A percentile compares a stretch with the other conserved stretches of the same genome.
Conservation (phyloP, 37 sponge, comb jelly and placozoan genomes). For the Beroe forskalii region DNA sequence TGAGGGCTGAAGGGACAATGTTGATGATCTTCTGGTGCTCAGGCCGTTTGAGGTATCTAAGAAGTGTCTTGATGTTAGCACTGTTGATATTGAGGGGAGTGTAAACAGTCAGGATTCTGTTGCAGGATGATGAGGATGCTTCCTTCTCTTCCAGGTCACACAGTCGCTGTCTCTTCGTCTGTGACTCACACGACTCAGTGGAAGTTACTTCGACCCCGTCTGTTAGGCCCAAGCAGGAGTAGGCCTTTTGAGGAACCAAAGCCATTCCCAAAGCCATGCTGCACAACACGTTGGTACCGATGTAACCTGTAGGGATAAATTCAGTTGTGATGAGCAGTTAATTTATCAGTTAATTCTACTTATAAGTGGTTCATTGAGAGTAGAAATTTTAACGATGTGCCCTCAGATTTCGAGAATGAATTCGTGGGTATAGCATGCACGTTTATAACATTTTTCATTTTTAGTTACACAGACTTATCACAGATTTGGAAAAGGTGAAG, state of each 20-base stretch:
- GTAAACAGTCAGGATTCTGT: neutral
- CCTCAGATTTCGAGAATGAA: too few species aligned
- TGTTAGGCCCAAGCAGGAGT: neutral
- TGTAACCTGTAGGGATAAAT: conserved; percentile 44
- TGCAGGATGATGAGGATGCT: neutral
- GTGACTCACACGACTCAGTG: neutral
- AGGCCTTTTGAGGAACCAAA: neutral
- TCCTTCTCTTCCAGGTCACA: neutral
- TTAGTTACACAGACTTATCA: too few species aligned
- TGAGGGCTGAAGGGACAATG: conserved; percentile 37
- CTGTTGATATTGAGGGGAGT: conserved; percentile 44
- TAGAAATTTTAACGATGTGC: too few species aligned
- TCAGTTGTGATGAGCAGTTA: neutral
- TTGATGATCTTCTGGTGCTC: neutral
- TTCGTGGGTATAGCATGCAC: too few species aligned
- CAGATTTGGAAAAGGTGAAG: too few species aligned
- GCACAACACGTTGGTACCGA: conserved; percentile 40
- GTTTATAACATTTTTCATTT: too few species aligned
- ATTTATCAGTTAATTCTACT: neutral
- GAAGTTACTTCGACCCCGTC: neutral
- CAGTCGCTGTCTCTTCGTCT: conserved; percentile 1
- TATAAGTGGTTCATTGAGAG: too few species aligned
- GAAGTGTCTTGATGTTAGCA: conserved; percentile 17
- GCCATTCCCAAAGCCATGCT: conserved; percentile 13
- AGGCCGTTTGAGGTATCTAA: neutral